phyloP scores from a whole-genome alignment of 1,140 invertebrate species.

The Battus philenor region DNA sequence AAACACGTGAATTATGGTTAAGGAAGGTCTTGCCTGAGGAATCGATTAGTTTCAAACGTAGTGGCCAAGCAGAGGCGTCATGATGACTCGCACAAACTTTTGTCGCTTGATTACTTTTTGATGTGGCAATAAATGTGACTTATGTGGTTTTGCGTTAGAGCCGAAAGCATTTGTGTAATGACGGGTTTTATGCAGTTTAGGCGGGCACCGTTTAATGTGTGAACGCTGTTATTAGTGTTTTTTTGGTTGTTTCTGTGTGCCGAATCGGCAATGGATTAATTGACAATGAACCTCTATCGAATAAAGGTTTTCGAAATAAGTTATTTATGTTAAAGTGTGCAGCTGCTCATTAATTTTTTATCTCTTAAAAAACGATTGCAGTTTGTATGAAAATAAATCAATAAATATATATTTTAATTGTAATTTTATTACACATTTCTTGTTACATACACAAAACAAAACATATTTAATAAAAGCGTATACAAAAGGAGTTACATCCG shows the following conservation, averaged over 20 bases:
- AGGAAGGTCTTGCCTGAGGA: conserved; percentile 40
- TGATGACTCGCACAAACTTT: conserved; percentile 51
- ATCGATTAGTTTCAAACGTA: conserved; percentile 61
- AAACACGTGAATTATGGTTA: conserved; percentile 36
- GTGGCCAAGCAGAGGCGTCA: conserved; percentile 37
- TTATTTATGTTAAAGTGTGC: no score
- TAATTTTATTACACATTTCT: no score
- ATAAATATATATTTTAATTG: no score
- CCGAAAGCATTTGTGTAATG: conserved; percentile 60
- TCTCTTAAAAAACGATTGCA: no score
- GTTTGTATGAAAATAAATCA: no score
- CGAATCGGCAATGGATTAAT: conserved; percentile 18
- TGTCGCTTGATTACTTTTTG: conserved; percentile 73
- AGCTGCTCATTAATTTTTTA: no score
- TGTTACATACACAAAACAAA: no score
- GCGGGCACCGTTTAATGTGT: conserved; percentile 59
- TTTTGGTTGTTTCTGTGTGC: conserved; percentile 24
- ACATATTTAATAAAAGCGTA: no score
- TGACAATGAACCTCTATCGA: conserved; percentile 15
- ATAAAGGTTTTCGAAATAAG: no score
- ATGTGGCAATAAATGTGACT: conserved; percentile 72
- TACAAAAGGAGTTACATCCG: no score
- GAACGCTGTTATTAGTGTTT: conserved; percentile 60
- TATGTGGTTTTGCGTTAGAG: conserved; percentile 62
- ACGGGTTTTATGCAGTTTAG: conserved; percentile 59